A percentile compares a stretch with the other conserved stretches of the same genome.
Conservation (phyloP, 2,888 invertebrate genomes). For the Eumacrocentrus americanus region DNA sequence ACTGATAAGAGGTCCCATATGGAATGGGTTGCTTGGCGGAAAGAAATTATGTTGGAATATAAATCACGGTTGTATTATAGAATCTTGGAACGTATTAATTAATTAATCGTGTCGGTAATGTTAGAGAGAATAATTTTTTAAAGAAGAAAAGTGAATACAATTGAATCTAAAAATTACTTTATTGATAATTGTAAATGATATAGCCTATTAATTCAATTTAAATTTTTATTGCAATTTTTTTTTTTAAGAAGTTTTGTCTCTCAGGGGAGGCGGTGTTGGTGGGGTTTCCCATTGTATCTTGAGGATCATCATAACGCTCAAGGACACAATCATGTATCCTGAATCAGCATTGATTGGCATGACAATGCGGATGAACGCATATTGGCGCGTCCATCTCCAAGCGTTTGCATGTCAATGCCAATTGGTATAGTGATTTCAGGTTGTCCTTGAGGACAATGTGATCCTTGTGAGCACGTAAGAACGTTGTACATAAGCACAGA, state of each 20-base stretch:
- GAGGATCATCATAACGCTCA: conserved; percentile 1
- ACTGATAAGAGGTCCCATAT: too few relatives aligned
- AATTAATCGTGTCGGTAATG: not conserved
- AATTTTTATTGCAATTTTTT: not conserved
- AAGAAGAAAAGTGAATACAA: too few relatives aligned
- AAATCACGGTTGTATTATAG: not conserved
- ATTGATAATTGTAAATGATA: not conserved
- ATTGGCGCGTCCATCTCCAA: not conserved
- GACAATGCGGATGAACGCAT: conserved; percentile 9
- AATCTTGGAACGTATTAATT: not conserved
- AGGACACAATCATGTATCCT: conserved; percentile 10
- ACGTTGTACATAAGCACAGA: too few relatives aligned
- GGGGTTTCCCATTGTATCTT: too few relatives aligned
- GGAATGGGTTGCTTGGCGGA: too few relatives aligned
- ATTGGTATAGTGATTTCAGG: not conserved
- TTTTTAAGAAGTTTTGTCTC: not conserved
- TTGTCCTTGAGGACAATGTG: not conserved
- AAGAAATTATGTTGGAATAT: not conserved
- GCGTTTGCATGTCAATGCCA: conserved; percentile 11
- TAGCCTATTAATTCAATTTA: not conserved
- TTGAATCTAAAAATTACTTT: too few relatives aligned
- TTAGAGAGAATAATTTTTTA: too few relatives aligned
- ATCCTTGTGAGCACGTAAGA: too few relatives aligned
- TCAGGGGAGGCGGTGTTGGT: too few relatives aligned
- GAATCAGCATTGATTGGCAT: conserved; percentile 17